phyloP scores from a whole-genome alignment of 2,113 vertebrate genomes.

The Alligator mississippiensis region DNA sequence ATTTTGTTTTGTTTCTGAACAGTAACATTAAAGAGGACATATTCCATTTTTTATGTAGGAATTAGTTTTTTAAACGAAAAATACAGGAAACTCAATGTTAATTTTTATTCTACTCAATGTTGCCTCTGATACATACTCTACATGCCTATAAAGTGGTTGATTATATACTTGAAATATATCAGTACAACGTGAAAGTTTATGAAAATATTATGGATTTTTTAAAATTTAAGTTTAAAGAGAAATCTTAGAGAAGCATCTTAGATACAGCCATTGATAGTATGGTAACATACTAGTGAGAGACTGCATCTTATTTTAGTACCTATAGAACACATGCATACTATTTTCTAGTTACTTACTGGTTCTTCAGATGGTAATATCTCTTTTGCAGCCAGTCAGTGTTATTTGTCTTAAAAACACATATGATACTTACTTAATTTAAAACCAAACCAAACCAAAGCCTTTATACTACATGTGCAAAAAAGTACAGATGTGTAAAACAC shows the following conservation, averaged over 20 bases:
- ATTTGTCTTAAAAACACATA: not conserved
- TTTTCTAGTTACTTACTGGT: conserved; percentile 35
- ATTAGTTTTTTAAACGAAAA: conserved; percentile 50
- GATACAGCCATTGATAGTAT: not conserved
- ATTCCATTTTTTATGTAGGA: not conserved
- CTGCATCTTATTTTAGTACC: not conserved
- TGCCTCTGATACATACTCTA: conserved; percentile 35
- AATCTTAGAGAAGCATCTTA: not conserved
- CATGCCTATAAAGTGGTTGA: conserved; percentile 25
- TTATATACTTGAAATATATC: conserved; percentile 14
- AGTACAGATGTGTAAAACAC: not conserved
- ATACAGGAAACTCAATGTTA: not conserved
- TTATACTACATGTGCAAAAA: not conserved
- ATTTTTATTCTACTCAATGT: conserved; percentile 19
- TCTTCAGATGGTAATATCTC: not conserved
- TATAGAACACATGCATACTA: not conserved
- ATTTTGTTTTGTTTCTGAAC: not conserved
- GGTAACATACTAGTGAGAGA: conserved; percentile 7
- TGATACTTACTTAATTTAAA: not conserved
- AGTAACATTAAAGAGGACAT: conserved; percentile 15
- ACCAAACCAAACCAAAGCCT: not conserved
- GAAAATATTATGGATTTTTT: not conserved
- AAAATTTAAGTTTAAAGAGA: conserved; percentile 17
- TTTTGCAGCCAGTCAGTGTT: not conserved
- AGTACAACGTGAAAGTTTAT: not conserved